Evolutionary conservation across 2,797 vertebrate species (phyloP).

Genomic region (Fistularia tabacaria): DNA sequence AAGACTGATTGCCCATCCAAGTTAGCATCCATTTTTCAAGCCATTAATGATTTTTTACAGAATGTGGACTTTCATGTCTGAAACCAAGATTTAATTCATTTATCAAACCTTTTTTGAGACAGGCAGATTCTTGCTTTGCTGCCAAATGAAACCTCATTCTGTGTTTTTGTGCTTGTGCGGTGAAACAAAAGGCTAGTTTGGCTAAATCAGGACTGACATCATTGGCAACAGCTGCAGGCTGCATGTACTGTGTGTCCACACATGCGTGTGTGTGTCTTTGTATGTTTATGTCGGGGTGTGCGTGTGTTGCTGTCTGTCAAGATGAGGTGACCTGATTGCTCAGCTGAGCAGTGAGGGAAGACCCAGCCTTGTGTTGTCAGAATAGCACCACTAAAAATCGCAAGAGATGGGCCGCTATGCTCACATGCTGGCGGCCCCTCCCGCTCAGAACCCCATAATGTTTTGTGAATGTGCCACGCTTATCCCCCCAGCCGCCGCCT

Average conservation of each 20-base stretch:
- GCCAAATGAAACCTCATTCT: constrained; percentile 50
- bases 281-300: constrained; percentile 42
- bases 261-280: constrained; percentile 23
- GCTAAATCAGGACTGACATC: constrained; percentile 76
- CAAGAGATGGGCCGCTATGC: constrained; percentile 52
- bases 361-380: constrained; percentile 65
- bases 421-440: constrained; percentile 28
- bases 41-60: background rate
- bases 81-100: constrained; percentile 35
- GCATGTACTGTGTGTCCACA: constrained; percentile 29
- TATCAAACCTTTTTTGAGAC: constrained; percentile 38
- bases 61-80: constrained; percentile 8
- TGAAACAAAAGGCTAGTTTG: constrained; percentile 71
- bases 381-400: constrained; percentile 44
- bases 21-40: background rate
- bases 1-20: background rate
- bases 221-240: constrained; percentile 75
- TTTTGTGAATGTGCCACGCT: constrained; percentile 30
- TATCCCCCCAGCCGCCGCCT: constrained; percentile 1
- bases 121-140: constrained; percentile 23
- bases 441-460: constrained; percentile 25
- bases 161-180: constrained; percentile 52
- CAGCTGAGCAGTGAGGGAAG: constrained; percentile 79
- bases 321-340: constrained; percentile 81
- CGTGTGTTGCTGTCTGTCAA: constrained; percentile 64